phyloP scores from a whole-genome alignment of 2,113 vertebrate species.

The Glaucidium brasilianum region DNA sequence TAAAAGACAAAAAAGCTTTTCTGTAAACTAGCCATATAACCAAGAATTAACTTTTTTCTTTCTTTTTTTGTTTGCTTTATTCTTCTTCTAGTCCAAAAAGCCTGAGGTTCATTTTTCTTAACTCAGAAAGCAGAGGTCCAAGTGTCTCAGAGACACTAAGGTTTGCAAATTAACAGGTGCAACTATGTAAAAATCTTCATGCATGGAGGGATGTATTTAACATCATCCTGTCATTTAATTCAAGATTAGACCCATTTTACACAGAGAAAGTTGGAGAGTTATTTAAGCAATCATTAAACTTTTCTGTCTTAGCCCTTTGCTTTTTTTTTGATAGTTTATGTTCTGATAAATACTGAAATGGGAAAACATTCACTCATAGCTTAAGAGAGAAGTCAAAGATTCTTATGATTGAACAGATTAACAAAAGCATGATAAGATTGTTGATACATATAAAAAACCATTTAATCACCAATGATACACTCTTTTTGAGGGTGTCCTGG shows the following conservation, averaged over 20 bases:
- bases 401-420: neutral
- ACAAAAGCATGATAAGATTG: neutral
- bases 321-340: neutral
- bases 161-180: neutral
- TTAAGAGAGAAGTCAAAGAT: neutral
- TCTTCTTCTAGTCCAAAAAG: neutral
- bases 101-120: neutral
- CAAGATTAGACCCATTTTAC: neutral
- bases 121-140: neutral
- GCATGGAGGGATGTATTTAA: neutral
- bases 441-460: neutral
- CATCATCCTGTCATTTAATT: neutral
- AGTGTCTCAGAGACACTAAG: neutral
- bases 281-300: neutral
- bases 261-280: neutral
- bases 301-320: neutral
- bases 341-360: conserved; percentile 5
- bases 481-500: neutral
- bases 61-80: neutral
- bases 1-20: neutral
- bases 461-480: neutral
- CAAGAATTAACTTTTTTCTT: neutral
- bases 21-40: neutral
- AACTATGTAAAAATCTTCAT: neutral
- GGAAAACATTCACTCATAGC: neutral